Evolutionary conservation across 2,797 vertebrate genomes (phyloP).

Genomic region (Orientallactaga sibirica): DNA sequence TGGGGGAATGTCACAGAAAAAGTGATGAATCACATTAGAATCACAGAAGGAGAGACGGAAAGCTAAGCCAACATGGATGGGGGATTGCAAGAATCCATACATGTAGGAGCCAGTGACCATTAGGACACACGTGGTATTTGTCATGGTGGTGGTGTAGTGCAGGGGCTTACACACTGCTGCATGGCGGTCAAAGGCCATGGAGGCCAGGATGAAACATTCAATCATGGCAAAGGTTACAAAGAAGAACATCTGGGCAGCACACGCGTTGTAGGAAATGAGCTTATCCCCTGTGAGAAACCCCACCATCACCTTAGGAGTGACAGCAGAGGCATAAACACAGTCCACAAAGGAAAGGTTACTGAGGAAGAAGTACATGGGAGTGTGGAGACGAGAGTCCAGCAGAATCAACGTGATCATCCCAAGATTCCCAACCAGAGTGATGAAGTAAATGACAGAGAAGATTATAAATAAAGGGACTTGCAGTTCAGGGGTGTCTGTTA

Average conservation of each 20-base stretch:
- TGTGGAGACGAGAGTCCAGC: slow-evolving; percentile 59
- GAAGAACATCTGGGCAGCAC: slow-evolving; percentile 80
- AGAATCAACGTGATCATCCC: slow-evolving; percentile 63
- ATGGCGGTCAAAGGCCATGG: slow-evolving; percentile 70
- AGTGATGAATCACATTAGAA: slow-evolving; percentile 74
- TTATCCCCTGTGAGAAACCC: slow-evolving; percentile 62
- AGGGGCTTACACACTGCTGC: slow-evolving; percentile 71
- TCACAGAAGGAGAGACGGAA: slow-evolving; percentile 77
- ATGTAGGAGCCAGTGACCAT: slow-evolving; percentile 56
- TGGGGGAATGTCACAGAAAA: slow-evolving; percentile 79
- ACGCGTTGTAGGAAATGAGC: slow-evolving; percentile 62
- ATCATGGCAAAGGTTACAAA: slow-evolving; percentile 73
- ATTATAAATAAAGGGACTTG: slow-evolving; percentile 54
- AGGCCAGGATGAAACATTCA: slow-evolving; percentile 74
- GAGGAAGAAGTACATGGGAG: slow-evolving; percentile 75
- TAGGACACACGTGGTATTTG: slow-evolving; percentile 10
- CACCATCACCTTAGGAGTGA: slow-evolving; percentile 64
- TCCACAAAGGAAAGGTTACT: slow-evolving; percentile 71
- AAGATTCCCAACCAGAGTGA: slow-evolving; percentile 66
- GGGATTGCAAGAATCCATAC: slow-evolving; percentile 62
- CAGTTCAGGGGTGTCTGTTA: slow-evolving; percentile 64
- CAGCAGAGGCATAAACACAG: slow-evolving; percentile 65
- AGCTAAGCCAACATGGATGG: slow-evolving; percentile 67
- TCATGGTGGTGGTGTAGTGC: slow-evolving; percentile 70
- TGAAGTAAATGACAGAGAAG: slow-evolving; percentile 59